Conservation (phyloP, 2,797 vertebrate genomes). For the Silurus lanzhouensis region DNA sequence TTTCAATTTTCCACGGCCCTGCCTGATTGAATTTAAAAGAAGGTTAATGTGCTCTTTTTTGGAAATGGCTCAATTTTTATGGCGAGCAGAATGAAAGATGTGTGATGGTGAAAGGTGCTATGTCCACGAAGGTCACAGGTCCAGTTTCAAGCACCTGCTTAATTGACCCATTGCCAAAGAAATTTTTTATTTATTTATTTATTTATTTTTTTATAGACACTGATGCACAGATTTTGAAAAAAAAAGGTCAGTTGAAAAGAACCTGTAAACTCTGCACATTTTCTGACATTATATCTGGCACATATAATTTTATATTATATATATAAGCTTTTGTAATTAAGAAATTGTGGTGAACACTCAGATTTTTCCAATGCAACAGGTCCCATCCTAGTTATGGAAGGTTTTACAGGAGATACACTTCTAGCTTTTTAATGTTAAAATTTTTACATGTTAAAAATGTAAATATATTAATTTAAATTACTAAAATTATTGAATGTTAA, state of each 20-base stretch:
- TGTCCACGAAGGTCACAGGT: not conserved
- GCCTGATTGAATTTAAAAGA: conserved; percentile 72
- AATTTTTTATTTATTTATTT: too few species aligned
- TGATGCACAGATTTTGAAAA: not conserved
- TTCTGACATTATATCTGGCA: conserved; percentile 60
- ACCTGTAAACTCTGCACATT: conserved; percentile 60
- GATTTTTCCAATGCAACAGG: conserved; percentile 32
- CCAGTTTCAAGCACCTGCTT: not conserved
- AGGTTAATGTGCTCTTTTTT: conserved; percentile 63
- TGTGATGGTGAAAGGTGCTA: not conserved
- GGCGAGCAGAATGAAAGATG: conserved; percentile 43
- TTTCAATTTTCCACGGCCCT: conserved; percentile 59
- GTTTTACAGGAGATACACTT: conserved; percentile 20
- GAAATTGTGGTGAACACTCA: conserved; percentile 63
- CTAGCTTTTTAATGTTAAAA: conserved; percentile 22
- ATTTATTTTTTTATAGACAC: not conserved
- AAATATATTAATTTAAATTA: not conserved
- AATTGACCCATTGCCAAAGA: not conserved
- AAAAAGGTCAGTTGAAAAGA: conserved; percentile 44
- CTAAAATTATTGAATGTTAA: not conserved
- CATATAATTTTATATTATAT: not conserved
- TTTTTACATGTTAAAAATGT: conserved; percentile 21
- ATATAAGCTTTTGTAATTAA: too few species aligned
- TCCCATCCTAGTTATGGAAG: conserved; percentile 12
- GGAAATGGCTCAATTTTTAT: conserved; percentile 55